phyloP scores from a whole-genome alignment of 2,797 vertebrate genomes.

The Gymnothorax javanicus region DNA sequence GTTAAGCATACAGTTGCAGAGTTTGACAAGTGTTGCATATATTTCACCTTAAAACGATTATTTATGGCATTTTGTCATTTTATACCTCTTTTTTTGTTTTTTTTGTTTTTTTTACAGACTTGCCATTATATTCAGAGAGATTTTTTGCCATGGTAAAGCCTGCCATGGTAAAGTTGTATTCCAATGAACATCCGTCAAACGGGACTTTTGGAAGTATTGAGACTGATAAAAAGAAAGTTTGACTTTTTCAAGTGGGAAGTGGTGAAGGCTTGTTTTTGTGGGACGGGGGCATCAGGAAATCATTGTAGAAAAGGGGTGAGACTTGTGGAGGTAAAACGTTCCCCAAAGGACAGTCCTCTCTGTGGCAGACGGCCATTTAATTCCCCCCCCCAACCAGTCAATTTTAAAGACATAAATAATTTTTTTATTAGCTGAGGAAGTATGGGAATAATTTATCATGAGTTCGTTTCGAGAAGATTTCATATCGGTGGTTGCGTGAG shows the following conservation, averaged over 20 bases:
- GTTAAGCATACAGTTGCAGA: too few relatives aligned
- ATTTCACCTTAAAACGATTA: too few relatives aligned
- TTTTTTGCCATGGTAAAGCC: too few relatives aligned
- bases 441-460: slow-evolving; percentile 10
- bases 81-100: too few relatives aligned
- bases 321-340: background rate
- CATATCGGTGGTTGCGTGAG: background rate
- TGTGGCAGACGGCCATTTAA: background rate
- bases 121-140: too few relatives aligned
- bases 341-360: background rate
- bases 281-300: background rate
- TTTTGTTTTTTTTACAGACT: too few relatives aligned
- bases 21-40: too few relatives aligned
- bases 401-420: slow-evolving; percentile 2
- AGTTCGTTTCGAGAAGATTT: background rate
- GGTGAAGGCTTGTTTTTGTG: too few relatives aligned
- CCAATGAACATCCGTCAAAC: background rate
- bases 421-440: background rate
- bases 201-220: too few relatives aligned
- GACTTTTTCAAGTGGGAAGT: background rate
- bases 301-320: background rate
- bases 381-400: background rate
- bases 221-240: background rate
- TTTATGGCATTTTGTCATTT: too few relatives aligned
- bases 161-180: background rate